Percentiles rank a stretch among this genome's conserved stretches.
Conservation (phyloP, 35 echinoderm and acorn worm species). For the Heliocidaris erythrogramma region DNA sequence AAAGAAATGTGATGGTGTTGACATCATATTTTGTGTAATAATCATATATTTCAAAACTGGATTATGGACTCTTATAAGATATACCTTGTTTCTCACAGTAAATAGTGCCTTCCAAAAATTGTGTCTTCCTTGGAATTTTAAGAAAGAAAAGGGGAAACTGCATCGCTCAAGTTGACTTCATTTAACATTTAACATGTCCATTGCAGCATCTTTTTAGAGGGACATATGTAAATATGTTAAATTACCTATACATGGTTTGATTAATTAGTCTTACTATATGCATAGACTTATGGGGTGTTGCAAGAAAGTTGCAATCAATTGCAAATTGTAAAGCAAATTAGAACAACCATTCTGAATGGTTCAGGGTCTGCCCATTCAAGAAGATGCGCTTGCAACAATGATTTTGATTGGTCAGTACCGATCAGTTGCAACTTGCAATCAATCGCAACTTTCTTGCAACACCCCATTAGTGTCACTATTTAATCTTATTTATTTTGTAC, state of each 20-base stretch:
- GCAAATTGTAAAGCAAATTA: no score
- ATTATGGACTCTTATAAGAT: background rate
- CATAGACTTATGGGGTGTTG: no score
- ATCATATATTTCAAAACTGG: background rate
- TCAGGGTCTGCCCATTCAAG: no score
- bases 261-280: background rate
- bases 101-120: constrained; percentile 23
- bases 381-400: no score
- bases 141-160: constrained; percentile 3
- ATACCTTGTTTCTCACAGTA: constrained; percentile 10
- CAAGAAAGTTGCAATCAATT: no score
- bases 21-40: no score
- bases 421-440: no score
- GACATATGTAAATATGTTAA: background rate
- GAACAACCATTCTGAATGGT: no score
- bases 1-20: background rate
- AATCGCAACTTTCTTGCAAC: no score
- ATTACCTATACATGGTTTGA: background rate
- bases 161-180: background rate
- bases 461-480: background rate
- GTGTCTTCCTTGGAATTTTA: background rate
- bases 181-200: constrained; percentile 2
- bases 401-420: no score
- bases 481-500: background rate
- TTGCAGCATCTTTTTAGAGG: background rate